Evolutionary conservation across 2,113 vertebrate genomes (phyloP), one percentile per base, ranked within the genome.

Genomic region (Plectropomus leopardus): DNA sequence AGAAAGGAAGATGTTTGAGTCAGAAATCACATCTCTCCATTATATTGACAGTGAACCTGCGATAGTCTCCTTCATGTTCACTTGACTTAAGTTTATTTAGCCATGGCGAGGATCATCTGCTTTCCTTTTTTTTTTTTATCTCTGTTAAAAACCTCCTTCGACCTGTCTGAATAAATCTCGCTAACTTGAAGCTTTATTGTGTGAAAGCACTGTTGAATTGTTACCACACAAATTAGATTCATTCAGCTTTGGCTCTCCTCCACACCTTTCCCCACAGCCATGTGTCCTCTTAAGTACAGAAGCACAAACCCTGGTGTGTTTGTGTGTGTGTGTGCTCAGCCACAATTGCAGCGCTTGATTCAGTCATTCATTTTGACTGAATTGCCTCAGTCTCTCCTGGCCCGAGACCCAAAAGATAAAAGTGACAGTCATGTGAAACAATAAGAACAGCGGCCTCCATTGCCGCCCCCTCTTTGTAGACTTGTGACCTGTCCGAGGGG

Each of bases 351-450:
- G 14, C 0, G 15, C 51, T 76, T 63, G 26, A 82, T 78, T 70
- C 58, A 57, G 23, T 72, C 55, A 21, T 64, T 74, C 48, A 26
- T 42, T 86, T 86, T 68, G 68, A 40, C 66, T 71, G 63, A 82
- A 64, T 57, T 55, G 69, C 45, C 32, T 69, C 72, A 23, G 76
- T 68, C 32, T 75, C 58, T 78, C 40, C 45, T 24, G 47, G 74
- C 26, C 15, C 26, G 7, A 36, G 51, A 86, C 40, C 17, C 67
- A 32, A 19, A 48, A 67, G 72, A 84, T 80, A 77, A 67, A 74
- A 86, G 72, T 66, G 28, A 76, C 72, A 72, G 78, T 79, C 72
- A 67, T 65, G 72, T 60, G 76, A 64, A 74, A 68, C 57, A 70
- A 74, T 58, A 45, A 70, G 57, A 28, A 13, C 54, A 10, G 6